Conservation (phyloP, 2,888 invertebrate genomes). For the Blastobasis adustella region DNA sequence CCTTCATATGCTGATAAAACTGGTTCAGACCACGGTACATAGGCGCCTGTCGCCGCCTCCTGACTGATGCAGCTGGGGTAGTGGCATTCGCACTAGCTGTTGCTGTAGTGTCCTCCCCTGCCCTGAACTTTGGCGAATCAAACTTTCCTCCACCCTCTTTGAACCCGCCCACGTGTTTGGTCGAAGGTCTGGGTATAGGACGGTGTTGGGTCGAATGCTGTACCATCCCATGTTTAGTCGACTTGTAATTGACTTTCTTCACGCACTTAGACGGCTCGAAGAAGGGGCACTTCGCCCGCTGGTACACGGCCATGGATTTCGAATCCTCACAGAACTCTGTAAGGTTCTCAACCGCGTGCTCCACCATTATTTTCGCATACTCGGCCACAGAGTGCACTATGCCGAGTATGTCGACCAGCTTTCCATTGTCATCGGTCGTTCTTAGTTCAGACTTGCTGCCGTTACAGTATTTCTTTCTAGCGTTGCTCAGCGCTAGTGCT, state of each 20-base stretch:
- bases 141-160: background rate
- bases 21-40: no score
- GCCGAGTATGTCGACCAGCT: constrained; percentile 25
- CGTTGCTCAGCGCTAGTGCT: constrained; percentile 31
- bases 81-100: no score
- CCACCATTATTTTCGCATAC: constrained; percentile 30
- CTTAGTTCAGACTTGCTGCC: constrained; percentile 11
- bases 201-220: constrained; percentile 34
- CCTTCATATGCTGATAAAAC: no score
- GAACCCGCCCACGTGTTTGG: constrained; percentile 18
- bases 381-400: constrained; percentile 29
- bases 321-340: constrained; percentile 38
- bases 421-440: constrained; percentile 2
- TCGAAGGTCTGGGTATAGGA: constrained; percentile 28
- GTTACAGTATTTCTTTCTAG: constrained; percentile 41
- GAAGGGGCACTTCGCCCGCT: constrained; percentile 21
- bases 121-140: no score
- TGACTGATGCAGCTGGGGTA: no score
- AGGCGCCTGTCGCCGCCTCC: no score
- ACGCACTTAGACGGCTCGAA: constrained; percentile 17
- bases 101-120: no score
- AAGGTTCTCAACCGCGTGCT: constrained; percentile 30
- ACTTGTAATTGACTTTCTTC: constrained; percentile 15
- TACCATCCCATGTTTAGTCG: constrained; percentile 33
- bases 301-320: constrained; percentile 26